Percentiles rank a stretch among this genome's conserved stretches.
Evolutionary conservation across 2,113 vertebrate genomes (phyloP).

Genomic region (Entomyzon cyanotis): DNA sequence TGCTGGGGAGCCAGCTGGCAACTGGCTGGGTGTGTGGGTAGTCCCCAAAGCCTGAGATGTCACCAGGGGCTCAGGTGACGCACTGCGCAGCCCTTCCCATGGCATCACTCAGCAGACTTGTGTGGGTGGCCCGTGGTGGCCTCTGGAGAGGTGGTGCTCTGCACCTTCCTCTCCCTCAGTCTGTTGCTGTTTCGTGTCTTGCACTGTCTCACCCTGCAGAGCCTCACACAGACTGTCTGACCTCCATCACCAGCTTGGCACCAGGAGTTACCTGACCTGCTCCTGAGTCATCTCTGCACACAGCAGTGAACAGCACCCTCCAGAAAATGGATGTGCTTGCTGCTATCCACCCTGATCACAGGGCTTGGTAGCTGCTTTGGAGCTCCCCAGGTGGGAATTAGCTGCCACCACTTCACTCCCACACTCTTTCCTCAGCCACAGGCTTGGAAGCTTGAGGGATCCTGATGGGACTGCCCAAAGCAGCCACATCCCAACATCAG

Average conservation of each 20-base stretch:
- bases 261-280: conserved; percentile 16
- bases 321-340: neutral
- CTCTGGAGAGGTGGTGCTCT: neutral
- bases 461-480: neutral
- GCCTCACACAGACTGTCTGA: neutral
- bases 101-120: neutral
- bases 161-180: neutral
- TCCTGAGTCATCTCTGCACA: neutral
- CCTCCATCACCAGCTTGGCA: conserved; percentile 36
- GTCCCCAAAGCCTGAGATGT: neutral
- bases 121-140: neutral
- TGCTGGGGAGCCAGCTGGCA: neutral
- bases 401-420: neutral
- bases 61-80: neutral
- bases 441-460: neutral
- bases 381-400: neutral
- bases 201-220: neutral
- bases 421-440: accelerated
- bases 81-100: neutral
- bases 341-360: neutral
- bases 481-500: neutral
- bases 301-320: neutral
- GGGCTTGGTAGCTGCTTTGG: neutral
- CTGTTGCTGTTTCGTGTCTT: neutral
- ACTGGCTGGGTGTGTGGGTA: neutral